These are phyloP conservation scores for Cossypha heuglini DNA, from an alignment of 2,797 vertebrate species.

Conservation along the genomic window DNA sequence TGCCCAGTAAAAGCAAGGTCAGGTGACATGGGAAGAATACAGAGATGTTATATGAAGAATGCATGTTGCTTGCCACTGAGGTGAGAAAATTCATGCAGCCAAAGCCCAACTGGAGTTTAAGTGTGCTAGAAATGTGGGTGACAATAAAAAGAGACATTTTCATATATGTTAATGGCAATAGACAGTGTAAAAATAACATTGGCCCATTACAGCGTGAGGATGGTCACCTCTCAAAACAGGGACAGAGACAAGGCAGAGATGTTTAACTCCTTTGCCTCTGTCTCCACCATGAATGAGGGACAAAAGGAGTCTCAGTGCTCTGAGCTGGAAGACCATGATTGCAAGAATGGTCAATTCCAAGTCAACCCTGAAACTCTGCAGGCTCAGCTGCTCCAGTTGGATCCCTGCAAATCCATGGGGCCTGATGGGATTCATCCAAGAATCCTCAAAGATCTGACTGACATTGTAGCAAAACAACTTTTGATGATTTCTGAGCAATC, in stretches of 20 bases:
- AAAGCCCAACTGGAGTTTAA: not conserved
- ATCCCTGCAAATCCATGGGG: not conserved
- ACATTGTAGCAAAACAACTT: not conserved
- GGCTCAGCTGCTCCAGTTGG: not conserved
- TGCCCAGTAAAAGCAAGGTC: not conserved
- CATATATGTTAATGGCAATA: not conserved
- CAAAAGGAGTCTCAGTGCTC: not conserved
- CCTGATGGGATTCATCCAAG: not conserved
- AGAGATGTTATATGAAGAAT: too few relatives aligned
- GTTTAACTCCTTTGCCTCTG: not conserved
- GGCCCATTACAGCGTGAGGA: not conserved
- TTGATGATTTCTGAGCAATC: not conserved
- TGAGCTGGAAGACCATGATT: not conserved
- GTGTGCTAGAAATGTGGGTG: not conserved
- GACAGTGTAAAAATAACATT: not conserved
- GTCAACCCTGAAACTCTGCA: not conserved
- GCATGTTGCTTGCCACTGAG: not conserved
- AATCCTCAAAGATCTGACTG: not conserved
- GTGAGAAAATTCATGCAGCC: not conserved
- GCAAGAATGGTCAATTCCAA: not conserved
- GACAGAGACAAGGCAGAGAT: not conserved
- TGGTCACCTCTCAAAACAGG: too few relatives aligned
- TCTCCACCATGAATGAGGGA: accelerated
- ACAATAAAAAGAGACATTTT: not conserved
- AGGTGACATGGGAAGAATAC: not conserved